Percentiles rank a stretch among this genome's conserved stretches.
Evolutionary conservation across 2,888 invertebrate genomes (phyloP).

Genomic region (Antheraea assamensis): DNA sequence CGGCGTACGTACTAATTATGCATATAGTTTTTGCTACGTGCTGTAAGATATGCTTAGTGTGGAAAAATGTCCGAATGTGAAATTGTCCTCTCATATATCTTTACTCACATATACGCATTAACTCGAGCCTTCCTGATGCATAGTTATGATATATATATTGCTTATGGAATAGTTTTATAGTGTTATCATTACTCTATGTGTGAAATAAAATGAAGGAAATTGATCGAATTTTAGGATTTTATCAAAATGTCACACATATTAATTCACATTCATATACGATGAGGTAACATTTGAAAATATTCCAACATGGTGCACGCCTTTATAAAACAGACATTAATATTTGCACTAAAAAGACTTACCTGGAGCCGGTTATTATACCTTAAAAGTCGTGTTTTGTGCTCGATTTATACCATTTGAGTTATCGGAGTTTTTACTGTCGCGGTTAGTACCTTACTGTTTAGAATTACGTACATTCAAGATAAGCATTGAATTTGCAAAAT

Average conservation of each 20-base stretch:
- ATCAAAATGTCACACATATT: neutral
- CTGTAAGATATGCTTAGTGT: no score
- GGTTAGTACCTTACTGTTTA: neutral
- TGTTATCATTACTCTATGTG: neutral
- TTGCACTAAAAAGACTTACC: neutral
- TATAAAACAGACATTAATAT: neutral
- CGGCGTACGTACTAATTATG: no score
- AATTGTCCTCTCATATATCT: no score
- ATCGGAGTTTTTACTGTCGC: neutral
- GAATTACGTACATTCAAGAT: neutral
- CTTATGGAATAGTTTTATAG: no score
- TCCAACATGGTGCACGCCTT: neutral
- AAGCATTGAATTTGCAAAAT: neutral
- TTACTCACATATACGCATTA: no score
- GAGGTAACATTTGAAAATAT: neutral
- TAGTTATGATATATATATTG: no score
- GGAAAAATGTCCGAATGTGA: no score
- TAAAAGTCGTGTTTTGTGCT: conserved; percentile 1
- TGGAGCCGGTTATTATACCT: neutral
- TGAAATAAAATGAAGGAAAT: neutral
- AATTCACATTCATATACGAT: neutral
- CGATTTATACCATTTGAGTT: neutral
- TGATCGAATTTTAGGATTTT: neutral
- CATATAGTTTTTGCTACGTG: no score
- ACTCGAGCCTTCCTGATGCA: no score